Base-by-base conservation (phyloP, 2,797 vertebrate genomes). In the Hoplostethus mediterraneus region DNA sequence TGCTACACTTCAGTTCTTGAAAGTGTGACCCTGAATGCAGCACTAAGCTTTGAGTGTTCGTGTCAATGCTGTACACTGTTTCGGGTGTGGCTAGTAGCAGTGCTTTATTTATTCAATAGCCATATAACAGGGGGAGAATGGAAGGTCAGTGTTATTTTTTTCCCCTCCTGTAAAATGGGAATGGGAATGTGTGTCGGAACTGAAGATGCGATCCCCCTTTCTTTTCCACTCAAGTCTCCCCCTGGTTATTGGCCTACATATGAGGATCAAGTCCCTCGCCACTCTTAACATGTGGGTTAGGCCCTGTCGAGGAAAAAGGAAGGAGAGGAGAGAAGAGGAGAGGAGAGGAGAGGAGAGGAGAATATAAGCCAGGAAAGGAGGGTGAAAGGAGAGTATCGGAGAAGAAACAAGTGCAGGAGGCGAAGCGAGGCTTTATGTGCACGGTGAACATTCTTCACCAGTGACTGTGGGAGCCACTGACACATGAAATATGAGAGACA, bases 401-500 rank as follows among this genome's bases (percentile, higher is more conserved):
- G 73, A 67, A 70, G 75, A 81, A 73, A 60, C 45, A 69, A 80
- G 79, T 66, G 69, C 59, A 75, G 61, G 80, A 73, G 68, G 80
- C 63, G 63, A 75, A 79, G 73, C 67, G 74, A 78, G 71, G 73
- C 69, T 83, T 81, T 71, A 63, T 86, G 79, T 78, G 81, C 60
- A 73, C 67, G 60, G 82, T 63, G 86, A 90, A 83, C 84, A 84
- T 87, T 92, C 77, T 89, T 87, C 89, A 92, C 75, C 79, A 68
- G 73, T 79, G 85, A 87, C 87, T 83, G 77, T 86, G 79, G 74
- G 85, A 92, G 85, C 86, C 91, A 93, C 85, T 94, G 93, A 94
- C 92, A 95, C 93, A 94, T 94, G 89, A 94, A 94, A 93, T 94
- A 93, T 92, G 89, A 93, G 92, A 92, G 89, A 93, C 90, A 91